Evolutionary conservation across 1,140 invertebrate species (phyloP).

Genomic region (Caenorhabditis tropicalis): DNA sequence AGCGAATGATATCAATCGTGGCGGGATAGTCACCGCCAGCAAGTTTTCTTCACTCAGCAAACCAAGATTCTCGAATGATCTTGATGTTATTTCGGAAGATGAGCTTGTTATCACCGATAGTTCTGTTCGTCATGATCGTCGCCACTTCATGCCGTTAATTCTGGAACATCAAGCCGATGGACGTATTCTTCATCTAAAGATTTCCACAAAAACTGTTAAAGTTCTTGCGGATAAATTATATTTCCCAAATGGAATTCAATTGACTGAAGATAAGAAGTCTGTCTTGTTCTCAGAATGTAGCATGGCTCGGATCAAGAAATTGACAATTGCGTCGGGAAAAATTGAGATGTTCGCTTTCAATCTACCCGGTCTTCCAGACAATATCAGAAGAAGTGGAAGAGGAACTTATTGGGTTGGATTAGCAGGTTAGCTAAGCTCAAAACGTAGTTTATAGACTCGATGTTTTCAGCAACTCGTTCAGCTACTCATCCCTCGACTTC

Average conservation of each 20-base stretch:
- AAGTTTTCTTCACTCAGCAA: too few relatives aligned
- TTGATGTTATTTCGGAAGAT: conserved; percentile 57
- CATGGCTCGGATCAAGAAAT: conserved; percentile 69
- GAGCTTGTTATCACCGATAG: conserved; percentile 72
- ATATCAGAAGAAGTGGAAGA: conserved; percentile 71
- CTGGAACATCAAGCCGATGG: conserved; percentile 72
- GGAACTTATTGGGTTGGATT: conserved; percentile 66
- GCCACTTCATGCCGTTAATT: conserved; percentile 72
- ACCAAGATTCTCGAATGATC: conserved; percentile 60
- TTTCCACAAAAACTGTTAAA: conserved; percentile 60
- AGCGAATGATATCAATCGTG: too few relatives aligned
- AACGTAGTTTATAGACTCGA: conserved; percentile 37
- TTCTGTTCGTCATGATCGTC: conserved; percentile 71
- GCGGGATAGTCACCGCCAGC: too few relatives aligned
- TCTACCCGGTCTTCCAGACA: conserved; percentile 73
- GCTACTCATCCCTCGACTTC: conserved; percentile 73
- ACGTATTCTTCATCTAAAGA: conserved; percentile 70
- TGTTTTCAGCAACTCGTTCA: conserved; percentile 1
- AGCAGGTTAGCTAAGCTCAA: conserved; percentile 51
- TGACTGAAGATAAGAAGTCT: conserved; percentile 69
- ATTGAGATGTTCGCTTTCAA: conserved; percentile 72
- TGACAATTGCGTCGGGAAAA: conserved; percentile 57
- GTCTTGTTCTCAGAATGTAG: conserved; percentile 72
- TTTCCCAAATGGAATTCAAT: conserved; percentile 73
- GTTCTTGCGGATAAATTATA: conserved; percentile 67